Base-by-base conservation (phyloP, 2,888 invertebrate species). In the Chrysomela aeneicollis region DNA sequence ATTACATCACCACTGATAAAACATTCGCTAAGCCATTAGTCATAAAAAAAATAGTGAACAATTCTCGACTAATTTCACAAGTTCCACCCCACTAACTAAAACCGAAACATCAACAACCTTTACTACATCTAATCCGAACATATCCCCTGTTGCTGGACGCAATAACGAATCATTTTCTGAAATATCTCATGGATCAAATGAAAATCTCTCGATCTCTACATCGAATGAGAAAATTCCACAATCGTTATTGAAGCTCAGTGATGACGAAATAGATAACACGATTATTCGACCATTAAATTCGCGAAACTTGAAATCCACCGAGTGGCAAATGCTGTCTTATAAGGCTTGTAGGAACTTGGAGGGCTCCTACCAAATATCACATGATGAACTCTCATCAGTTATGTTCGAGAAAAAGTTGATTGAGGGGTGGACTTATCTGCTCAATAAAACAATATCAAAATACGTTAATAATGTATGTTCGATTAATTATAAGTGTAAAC, bases 401-500 rank as follows among this genome's bases (percentile, higher is more conserved):
- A 50, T 30, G 18, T 19, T 18, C 22, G 22, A 59, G 17, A 32
- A 59, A n/a, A 9, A 35, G 12, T 42, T 52, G 50, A 22, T 52
- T 17, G 46, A 42, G 22, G 21, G 37, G 32, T 60, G 52, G 51
- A 35, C 60, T 15, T 60, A 52, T 37, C 17, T 60, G 42, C 51
- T 60, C n/a, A 37, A 21, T 37, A 52, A 52, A 52, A 60, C 37
- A 15, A 52, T 60, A 15, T 19, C 50, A 19, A 52, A 60, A 26
- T 19, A 18, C 12, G 35, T 59, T 1, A 59, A 59, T 52, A 52
- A 60, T 52, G 52, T 60, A n/a, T 60, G 52, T 26, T 35, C 52
- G 9, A 52, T 60, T 5, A 52, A 60, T 52, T 60, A 52, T 52
- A 60, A 60, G 50, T 22, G 42, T 12, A 22, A 60, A 9, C 19